phyloP scores from a whole-genome alignment of 23 tunicate genomes.

The Styela plicata region DNA sequence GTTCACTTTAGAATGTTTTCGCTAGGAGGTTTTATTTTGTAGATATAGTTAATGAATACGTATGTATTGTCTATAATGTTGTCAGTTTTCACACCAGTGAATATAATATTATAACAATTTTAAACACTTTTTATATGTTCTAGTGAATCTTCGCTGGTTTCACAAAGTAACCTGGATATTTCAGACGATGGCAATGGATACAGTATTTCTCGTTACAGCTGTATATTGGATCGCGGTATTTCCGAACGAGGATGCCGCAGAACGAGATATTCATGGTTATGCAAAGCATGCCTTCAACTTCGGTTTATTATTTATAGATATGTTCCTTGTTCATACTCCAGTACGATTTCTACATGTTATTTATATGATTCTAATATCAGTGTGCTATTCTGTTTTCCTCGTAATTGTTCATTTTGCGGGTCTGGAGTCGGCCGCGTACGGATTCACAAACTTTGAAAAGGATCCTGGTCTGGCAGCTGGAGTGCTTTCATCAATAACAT shows the following conservation, averaged over 20 bases:
- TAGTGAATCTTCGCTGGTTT: background rate
- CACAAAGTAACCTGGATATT: constrained; percentile 2
- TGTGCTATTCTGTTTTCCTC: background rate
- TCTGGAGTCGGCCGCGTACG: background rate
- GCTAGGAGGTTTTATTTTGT: too few species aligned
- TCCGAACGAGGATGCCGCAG: background rate
- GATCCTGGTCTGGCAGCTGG: background rate
- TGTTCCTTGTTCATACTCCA: background rate
- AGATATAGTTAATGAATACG: too few species aligned
- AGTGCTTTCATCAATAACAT: background rate
- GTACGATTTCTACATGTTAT: constrained; percentile 1
- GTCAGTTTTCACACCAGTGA: too few species aligned
- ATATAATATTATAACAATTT: too few species aligned
- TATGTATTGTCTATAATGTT: too few species aligned
- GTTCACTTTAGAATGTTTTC: too few species aligned
- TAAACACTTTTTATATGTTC: too few species aligned
- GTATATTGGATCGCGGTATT: constrained; percentile 8
- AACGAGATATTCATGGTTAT: background rate
- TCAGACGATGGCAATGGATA: background rate
- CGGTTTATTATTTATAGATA: background rate
- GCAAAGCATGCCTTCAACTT: background rate
- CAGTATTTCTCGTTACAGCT: constrained; percentile 1
- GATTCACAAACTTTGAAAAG: background rate
- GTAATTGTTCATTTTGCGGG: background rate
- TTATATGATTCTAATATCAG: background rate